phyloP scores from a whole-genome alignment of 2,888 invertebrate species.

The Drosophila dives region DNA sequence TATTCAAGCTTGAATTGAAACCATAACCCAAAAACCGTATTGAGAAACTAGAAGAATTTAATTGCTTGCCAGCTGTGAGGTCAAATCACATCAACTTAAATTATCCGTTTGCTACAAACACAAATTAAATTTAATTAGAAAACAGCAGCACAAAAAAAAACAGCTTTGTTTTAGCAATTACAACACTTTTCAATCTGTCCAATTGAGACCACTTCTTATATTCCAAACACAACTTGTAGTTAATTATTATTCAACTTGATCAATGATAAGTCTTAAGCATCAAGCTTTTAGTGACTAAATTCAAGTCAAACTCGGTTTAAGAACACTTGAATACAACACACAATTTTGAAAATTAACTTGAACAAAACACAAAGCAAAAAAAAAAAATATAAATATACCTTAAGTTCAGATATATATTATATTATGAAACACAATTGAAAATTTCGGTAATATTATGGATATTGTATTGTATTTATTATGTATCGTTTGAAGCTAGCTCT shows the following conservation, averaged over 20 bases:
- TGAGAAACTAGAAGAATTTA: not conserved
- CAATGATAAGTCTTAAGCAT: too few relatives aligned
- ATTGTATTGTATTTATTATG: not conserved
- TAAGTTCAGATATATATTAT: not conserved
- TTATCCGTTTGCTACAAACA: not conserved
- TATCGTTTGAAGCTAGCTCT: not conserved
- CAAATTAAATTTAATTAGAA: not conserved
- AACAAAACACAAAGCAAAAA: too few relatives aligned
- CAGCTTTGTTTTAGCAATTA: not conserved
- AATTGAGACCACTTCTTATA: not conserved
- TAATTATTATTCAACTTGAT: not conserved
- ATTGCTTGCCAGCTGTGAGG: slow-evolving; percentile 6
- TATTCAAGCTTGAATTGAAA: slow-evolving; percentile 1
- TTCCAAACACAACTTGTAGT: not conserved
- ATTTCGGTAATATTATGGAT: slow-evolving; percentile 1
- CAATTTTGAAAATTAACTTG: too few relatives aligned
- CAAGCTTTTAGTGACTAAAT: too few relatives aligned
- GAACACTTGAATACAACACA: too few relatives aligned
- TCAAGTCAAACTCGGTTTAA: too few relatives aligned
- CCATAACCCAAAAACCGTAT: slow-evolving; percentile 20
- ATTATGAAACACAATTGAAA: not conserved
- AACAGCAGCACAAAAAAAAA: not conserved
- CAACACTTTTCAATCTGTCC: not conserved
- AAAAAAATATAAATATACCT: not conserved
- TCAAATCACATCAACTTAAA: not conserved